phyloP scores from a whole-genome alignment of 2,113 vertebrate species.

The Oncorhynchus clarkii region DNA sequence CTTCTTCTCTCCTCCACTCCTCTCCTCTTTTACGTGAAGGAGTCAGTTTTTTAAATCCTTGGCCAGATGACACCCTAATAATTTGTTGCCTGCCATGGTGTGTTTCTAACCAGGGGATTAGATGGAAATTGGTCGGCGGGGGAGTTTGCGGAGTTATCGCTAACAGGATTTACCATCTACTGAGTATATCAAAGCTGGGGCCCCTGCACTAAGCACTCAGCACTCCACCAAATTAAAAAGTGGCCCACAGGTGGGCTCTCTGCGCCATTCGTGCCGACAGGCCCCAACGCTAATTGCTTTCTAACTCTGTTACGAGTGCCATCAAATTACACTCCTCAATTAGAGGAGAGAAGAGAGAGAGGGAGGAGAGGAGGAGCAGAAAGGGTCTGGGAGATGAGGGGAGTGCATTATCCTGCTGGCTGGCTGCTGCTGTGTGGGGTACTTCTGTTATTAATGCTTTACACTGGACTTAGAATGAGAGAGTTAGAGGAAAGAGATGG shows the following conservation, averaged over 20 bases:
- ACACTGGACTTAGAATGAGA: conserved; percentile 46
- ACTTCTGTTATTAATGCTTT: conserved; percentile 62
- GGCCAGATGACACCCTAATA: conserved; percentile 73
- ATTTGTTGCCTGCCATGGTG: conserved; percentile 70
- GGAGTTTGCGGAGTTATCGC: conserved; percentile 70
- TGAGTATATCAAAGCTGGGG: conserved; percentile 78
- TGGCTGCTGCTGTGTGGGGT: conserved; percentile 51
- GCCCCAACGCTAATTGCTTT: conserved; percentile 79
- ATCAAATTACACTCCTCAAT: conserved; percentile 77
- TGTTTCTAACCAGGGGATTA: conserved; percentile 75
- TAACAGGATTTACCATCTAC: conserved; percentile 81
- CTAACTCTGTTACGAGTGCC: conserved; percentile 77
- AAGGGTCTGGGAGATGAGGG: conserved; percentile 53
- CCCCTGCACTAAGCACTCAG: conserved; percentile 72
- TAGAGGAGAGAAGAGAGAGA: conserved; percentile 61
- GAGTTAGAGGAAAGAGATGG: conserved; percentile 9
- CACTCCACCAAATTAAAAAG: conserved; percentile 83
- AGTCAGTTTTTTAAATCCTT: conserved; percentile 57
- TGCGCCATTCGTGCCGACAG: conserved; percentile 65
- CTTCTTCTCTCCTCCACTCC: conserved; percentile 25
- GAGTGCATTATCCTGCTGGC: conserved; percentile 46
- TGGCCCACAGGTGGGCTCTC: conserved; percentile 76
- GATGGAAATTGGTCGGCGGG: conserved; percentile 71
- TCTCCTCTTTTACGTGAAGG: conserved; percentile 33
- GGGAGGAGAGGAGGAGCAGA: conserved; percentile 18